These are phyloP conservation scores for Microtus richardsoni DNA, from an alignment of 2,113 vertebrate species.

Conservation along the genomic window DNA sequence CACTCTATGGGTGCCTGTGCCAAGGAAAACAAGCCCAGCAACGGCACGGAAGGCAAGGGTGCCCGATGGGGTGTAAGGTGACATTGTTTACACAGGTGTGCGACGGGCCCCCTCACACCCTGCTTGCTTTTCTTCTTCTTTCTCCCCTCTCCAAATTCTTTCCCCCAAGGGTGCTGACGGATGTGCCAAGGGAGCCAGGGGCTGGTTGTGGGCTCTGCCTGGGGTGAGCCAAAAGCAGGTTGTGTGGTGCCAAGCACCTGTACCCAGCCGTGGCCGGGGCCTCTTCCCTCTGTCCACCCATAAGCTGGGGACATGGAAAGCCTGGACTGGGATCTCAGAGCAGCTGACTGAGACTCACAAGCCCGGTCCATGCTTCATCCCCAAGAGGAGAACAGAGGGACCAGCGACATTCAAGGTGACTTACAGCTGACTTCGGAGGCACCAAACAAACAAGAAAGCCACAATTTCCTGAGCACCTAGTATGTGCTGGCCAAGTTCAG, in stretches of 20 bases:
- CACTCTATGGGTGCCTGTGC: conserved; percentile 68
- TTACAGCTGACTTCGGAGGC: background rate
- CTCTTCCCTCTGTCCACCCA: background rate
- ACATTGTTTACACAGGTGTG: conserved; percentile 86
- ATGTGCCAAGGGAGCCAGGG: conserved; percentile 58
- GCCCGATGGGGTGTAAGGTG: conserved; percentile 77
- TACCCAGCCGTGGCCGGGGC: background rate
- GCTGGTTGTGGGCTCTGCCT: conserved; percentile 17
- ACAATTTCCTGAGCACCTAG: background rate
- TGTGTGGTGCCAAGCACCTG: background rate
- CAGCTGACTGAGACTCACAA: background rate
- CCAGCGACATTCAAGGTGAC: background rate
- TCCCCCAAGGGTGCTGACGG: conserved; percentile 80
- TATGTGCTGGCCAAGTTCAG: background rate
- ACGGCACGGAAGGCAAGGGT: conserved; percentile 65
- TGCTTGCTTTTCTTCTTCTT: conserved; percentile 53
- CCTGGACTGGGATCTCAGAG: background rate
- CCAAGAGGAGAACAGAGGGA: background rate
- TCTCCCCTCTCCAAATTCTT: conserved; percentile 75
- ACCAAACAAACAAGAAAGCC: background rate
- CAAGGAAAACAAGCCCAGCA: conserved; percentile 84
- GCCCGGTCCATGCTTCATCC: background rate
- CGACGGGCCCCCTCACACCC: conserved; percentile 50
- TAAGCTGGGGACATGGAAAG: background rate
- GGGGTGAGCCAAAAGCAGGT: background rate